phyloP scores from a whole-genome alignment of 37 sponge, comb jelly and placozoan genomes.

The Geodia barretti region DNA sequence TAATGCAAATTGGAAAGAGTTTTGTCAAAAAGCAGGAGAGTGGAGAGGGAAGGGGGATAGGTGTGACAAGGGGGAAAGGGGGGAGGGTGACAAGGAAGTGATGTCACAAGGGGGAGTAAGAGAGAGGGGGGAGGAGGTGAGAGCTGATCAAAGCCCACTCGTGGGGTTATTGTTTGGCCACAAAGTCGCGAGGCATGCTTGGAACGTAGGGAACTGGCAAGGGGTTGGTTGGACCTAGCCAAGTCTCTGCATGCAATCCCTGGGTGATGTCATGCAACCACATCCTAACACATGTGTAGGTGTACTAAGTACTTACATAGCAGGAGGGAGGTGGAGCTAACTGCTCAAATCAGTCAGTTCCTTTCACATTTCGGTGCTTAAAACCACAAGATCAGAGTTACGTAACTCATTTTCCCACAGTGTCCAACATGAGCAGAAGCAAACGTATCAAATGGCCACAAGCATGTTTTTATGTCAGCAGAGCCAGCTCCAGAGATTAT shows the following conservation, averaged over 20 bases:
- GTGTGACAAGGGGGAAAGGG: not conserved
- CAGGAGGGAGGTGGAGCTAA: no score
- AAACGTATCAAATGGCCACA: no score
- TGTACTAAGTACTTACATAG: no score
- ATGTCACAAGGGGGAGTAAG: not conserved
- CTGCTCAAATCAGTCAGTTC: no score
- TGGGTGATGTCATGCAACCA: no score
- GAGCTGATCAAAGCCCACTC: not conserved
- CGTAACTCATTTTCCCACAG: no score
- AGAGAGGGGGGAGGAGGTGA: not conserved
- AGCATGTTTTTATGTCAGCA: no score
- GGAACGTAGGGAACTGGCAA: not conserved
- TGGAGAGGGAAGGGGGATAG: not conserved
- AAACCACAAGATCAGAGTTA: no score
- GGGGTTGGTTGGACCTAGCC: not conserved
- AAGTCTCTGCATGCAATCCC: not conserved
- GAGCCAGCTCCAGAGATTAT: no score
- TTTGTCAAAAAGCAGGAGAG: not conserved
- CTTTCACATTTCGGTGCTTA: no score
- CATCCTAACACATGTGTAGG: not conserved
- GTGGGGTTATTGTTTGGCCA: not conserved
- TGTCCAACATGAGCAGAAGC: no score
- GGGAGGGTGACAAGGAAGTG: not conserved
- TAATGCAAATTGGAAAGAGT: no score
- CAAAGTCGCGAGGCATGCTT: not conserved